Evolutionary conservation across 1,140 invertebrate species (phyloP).

Genomic region (Ladona fulva): DNA sequence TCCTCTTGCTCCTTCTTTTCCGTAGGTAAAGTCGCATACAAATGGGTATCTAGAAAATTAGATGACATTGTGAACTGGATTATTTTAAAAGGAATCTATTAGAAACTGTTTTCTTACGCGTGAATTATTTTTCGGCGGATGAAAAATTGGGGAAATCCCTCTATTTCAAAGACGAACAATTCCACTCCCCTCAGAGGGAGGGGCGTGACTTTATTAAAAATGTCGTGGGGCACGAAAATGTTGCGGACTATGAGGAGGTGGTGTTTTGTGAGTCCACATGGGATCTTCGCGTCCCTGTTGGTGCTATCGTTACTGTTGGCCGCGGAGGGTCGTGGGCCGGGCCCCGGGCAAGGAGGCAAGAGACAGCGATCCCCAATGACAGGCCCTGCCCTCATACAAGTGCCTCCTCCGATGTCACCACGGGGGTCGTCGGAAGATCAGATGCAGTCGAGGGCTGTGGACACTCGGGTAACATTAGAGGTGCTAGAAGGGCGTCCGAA

Average conservation of each 20-base stretch:
- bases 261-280: neutral
- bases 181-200: too few species aligned
- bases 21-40: neutral
- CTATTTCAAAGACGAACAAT: too few species aligned
- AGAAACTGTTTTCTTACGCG: too few species aligned
- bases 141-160: too few species aligned
- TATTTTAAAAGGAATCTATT: too few species aligned
- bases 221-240: neutral
- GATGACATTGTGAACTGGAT: too few species aligned
- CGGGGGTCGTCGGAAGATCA: slow-evolving; percentile 30
- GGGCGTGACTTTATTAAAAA: neutral
- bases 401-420: neutral
- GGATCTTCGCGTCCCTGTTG: neutral
- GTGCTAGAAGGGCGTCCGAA: slow-evolving; percentile 72
- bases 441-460: slow-evolving; percentile 78
- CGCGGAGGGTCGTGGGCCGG: neutral
- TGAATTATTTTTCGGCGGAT: too few species aligned
- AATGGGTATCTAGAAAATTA: neutral
- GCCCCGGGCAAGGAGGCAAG: slow-evolving; percentile 2
- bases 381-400: neutral
- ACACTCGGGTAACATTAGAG: slow-evolving; percentile 74
- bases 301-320: neutral
- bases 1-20: neutral
- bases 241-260: neutral
- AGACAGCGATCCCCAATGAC: slow-evolving; percentile 15